phyloP scores from a whole-genome alignment of 2,888 invertebrate species.

The Cryptocephalus moraei region DNA sequence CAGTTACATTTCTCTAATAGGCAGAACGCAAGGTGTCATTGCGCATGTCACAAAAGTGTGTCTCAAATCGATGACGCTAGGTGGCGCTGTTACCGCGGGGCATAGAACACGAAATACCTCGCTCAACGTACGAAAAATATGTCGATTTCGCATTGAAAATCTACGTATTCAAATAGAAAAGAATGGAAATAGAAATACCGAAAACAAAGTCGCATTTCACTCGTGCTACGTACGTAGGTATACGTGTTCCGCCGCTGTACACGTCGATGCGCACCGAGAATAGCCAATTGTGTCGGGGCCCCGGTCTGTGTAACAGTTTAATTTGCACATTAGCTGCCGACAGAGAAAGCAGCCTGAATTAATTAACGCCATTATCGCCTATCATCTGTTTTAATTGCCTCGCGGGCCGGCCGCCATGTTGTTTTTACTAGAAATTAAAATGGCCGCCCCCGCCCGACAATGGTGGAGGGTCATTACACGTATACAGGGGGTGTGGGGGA shows the following conservation, averaged over 20 bases:
- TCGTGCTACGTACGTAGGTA: too few species aligned
- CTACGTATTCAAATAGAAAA: too few species aligned
- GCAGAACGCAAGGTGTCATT: too few species aligned
- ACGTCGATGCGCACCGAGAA: slow-evolving; percentile 12
- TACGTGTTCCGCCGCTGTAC: slow-evolving; percentile 2
- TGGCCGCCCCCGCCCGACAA: slow-evolving; percentile 37
- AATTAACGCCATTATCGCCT: slow-evolving; percentile 44
- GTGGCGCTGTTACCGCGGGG: background rate
- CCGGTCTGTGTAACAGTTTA: slow-evolving; percentile 40
- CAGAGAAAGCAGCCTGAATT: slow-evolving; percentile 40
- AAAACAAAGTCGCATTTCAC: too few species aligned
- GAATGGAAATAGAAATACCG: too few species aligned
- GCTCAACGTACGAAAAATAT: too few species aligned
- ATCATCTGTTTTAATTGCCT: slow-evolving; percentile 44
- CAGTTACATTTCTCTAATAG: too few species aligned
- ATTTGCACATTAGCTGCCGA: slow-evolving; percentile 42
- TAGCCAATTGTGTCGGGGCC: slow-evolving; percentile 23
- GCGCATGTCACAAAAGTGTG: too few species aligned
- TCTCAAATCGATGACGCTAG: background rate
- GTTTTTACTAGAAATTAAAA: slow-evolving; percentile 42
- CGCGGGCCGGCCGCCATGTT: slow-evolving; percentile 37
- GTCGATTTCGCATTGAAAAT: too few species aligned
- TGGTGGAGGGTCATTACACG: slow-evolving; percentile 38
- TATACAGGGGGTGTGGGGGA: too few species aligned
- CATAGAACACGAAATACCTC: background rate